Base-by-base conservation (phyloP, 2,113 vertebrate genomes). In the Sarotherodon lohbergeri region DNA sequence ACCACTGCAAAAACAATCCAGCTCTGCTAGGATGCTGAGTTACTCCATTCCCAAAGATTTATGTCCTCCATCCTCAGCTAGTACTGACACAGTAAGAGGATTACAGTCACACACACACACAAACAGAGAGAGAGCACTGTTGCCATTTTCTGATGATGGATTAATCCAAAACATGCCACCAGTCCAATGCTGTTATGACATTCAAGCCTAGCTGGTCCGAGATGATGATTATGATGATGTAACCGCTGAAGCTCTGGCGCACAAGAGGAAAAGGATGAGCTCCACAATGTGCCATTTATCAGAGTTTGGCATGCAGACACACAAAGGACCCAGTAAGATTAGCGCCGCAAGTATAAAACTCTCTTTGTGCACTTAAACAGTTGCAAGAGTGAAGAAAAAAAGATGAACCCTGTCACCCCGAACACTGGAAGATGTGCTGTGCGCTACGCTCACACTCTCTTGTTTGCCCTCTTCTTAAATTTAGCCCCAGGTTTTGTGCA, bases 161-260 rank as follows among this genome's bases (percentile, higher is more conserved):
- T 95, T 96, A 96, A 95, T 95, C 95, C 94, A 87, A 94, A 93
- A 92, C 95, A 95, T 92, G 90, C 90, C 86, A 93, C 89, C 63
- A 52, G 81, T 87, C 88, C 92, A 89, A 16, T 29, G 84, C 85
- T 71, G 88, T 91, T 92, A 93, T 88, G 91, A 94, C 93, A 94
- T 82, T 80, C 61, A 66, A 90, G 86, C 83, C 86, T 4, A 16
- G 86, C 90, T 19, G 86, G 43, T 59, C 78, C 22, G 32, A 79
- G 89, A 90, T 80, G 90, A 89, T 87, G 89, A 93, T 84, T 82
- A 56, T 24, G 83, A 89, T 95, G 95, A 95, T 91, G 94, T 94
- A 94, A 96, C 92, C 17, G 0, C 39, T 54, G 82, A 84, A 87
- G 86, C 88, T 48, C 61, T 52, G n/a, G 7, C 48, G 29, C 34